Evolutionary conservation across 1,140 invertebrate genomes (phyloP).

Genomic region (Drosophila persimilis): DNA sequence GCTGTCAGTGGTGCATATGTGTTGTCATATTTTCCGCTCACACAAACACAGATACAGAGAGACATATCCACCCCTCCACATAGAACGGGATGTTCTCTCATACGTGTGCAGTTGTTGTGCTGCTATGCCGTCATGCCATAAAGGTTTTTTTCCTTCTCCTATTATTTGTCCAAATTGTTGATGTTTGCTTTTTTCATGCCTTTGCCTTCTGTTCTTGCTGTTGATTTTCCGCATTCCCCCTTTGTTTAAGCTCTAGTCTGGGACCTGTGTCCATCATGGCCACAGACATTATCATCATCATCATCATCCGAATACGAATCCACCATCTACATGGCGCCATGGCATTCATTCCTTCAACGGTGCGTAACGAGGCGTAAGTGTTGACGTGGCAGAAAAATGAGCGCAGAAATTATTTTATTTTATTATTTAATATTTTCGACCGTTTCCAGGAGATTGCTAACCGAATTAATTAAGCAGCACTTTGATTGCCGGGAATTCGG

Average conservation of each 20-base stretch:
- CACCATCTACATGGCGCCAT: constrained; percentile 19
- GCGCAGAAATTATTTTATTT: constrained; percentile 71
- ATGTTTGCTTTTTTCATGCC: constrained; percentile 77
- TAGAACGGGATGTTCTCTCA: not conserved
- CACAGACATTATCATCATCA: constrained; percentile 41
- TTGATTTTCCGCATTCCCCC: constrained; percentile 55
- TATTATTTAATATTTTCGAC: constrained; percentile 70
- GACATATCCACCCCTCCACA: constrained; percentile 23
- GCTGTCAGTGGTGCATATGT: constrained; percentile 74
- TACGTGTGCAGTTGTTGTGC: constrained; percentile 67
- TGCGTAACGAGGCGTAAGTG: constrained; percentile 78
- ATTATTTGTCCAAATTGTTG: constrained; percentile 78
- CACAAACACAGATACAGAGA: constrained; percentile 23
- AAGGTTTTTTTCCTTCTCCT: constrained; percentile 56
- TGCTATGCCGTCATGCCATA: constrained; percentile 63
- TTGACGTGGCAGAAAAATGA: constrained; percentile 77
- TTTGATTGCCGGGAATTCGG: not conserved
- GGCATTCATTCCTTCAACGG: constrained; percentile 34
- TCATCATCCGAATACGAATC: constrained; percentile 5
- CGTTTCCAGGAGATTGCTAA: constrained; percentile 30
- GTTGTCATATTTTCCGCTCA: constrained; percentile 70
- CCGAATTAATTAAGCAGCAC: constrained; percentile 59
- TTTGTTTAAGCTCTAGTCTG: constrained; percentile 51
- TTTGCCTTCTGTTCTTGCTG: constrained; percentile 29
- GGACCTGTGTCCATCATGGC: constrained; percentile 26